Base-by-base conservation (phyloP, 1,140 invertebrate genomes). In the Stegodyphus dumicola region DNA sequence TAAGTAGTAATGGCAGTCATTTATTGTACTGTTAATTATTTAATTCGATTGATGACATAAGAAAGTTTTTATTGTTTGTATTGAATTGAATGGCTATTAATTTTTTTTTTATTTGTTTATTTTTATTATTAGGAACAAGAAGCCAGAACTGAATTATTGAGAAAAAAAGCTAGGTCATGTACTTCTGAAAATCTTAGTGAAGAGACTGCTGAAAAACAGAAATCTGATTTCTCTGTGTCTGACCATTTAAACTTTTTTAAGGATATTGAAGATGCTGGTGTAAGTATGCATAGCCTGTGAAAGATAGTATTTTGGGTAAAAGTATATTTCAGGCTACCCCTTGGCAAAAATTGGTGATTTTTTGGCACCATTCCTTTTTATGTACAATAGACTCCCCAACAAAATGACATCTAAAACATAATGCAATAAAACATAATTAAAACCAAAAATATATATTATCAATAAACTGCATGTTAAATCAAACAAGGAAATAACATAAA, bases 241-340 rank as follows among this genome's bases (percentile, higher is more conserved):
- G 49, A 92, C 60, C 96, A 98, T 91, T 92, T 98, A 1, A 98
- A 99, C 91, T 95, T 99, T 87, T 99, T 99, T 92, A 91, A 93
- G 88, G 95, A 98, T 76, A 90, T 97, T 73, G 96, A 98, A 91
- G 92, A 94, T 48, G 15, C n/a, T 87, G 95, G 91, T 86, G 89
- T 67, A 89, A 88, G 73, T 88, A 89, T 86, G 33, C 33, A 33
- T 33, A 33, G 33, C 3, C 33, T 33, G 33, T 33, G 33, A 33
- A 33, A 33, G 33, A 33, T 33, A 33, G 33, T 33, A 33, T 33
- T 33, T 33, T 33, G 33, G n/a, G n/a, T n/a, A n/a, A n/a, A n/a
- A n/a, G n/a, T n/a, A n/a, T n/a, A n/a, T n/a, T n/a, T n/a, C n/a
- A n/a, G n/a, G n/a, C n/a, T n/a, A n/a, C n/a, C n/a, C n/a, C n/a